A percentile compares a stretch with the other conserved stretches of the same genome.
These are phyloP conservation scores for Strongylocentrotus purpuratus DNA, from an alignment of 35 echinoderm and acorn worm genomes.

Conservation along the genomic window DNA sequence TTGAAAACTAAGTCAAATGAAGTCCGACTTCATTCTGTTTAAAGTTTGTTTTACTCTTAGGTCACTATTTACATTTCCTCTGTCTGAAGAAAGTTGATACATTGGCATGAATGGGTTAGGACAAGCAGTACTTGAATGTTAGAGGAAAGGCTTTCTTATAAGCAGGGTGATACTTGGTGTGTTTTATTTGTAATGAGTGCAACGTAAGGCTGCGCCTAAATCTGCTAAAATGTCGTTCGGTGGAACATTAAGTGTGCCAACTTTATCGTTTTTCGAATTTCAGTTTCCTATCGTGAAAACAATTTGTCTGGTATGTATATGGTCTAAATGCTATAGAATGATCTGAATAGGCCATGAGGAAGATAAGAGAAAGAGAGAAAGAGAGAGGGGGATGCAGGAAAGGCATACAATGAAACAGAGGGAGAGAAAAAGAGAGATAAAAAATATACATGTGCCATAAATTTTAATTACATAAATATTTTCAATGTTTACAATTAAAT, in stretches of 20 bases:
- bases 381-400: background rate
- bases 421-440: too few relatives aligned
- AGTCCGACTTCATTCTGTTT: slow-evolving; percentile 1
- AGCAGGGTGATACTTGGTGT: background rate
- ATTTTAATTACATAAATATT: too few relatives aligned
- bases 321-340: too few relatives aligned
- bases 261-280: slow-evolving; percentile 25
- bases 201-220: background rate
- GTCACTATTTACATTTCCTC: background rate
- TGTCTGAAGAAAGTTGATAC: slow-evolving; percentile 21
- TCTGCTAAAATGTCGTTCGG: background rate
- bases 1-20: background rate
- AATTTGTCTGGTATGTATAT: slow-evolving; percentile 7
- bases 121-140: background rate
- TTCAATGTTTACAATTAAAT: too few relatives aligned
- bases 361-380: background rate
- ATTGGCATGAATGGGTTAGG: background rate
- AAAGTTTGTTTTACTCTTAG: slow-evolving; percentile 10
- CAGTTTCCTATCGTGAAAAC: slow-evolving; percentile 19
- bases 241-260: slow-evolving; percentile 6
- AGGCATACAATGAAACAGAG: too few relatives aligned
- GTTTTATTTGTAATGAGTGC: background rate
- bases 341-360: background rate
- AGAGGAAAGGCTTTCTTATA: background rate
- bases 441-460: too few relatives aligned